Evolutionary conservation across 1,140 invertebrate species (phyloP), one percentile per base, ranked within the genome.

Genomic region (Cherax destructor): DNA sequence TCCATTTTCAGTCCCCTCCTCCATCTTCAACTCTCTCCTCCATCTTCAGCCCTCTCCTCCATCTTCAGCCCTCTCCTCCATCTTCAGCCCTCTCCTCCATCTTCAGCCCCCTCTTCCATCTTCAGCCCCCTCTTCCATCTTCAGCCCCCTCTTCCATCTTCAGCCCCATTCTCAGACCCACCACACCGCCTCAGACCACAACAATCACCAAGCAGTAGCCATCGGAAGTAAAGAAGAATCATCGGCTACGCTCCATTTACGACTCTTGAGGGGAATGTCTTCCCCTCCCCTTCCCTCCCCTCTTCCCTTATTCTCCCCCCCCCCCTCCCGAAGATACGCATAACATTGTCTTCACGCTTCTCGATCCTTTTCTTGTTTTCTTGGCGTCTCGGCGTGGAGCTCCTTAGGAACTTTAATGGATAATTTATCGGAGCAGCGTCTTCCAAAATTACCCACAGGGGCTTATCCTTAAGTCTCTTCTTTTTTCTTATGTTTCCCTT

Each of bases 141-240:
- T 56, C n/a, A 41, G 30, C 21, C 16, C 47, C 41, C 61, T 72
- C 41, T 18, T 41, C 21, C 81, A 16, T 9, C 16, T 30, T 30
- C 13, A 41, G 21, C 5, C 41, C 69, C 61, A 50, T 18, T 30
- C 79, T 24, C 49, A 11, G 5, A n/a, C 79, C 41, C 50, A n/a
- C 79, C 24, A 7, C 50, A 5, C 77, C 21, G 18, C 77, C 24
- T 30, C 80, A 69, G n/a, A 21, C 81, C 81, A 83, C 81, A 83
- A 83, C 52, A 83, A 83, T n/a, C 69, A 83, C 47, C 59, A 83
- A 69, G 52, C 11, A 47, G 18, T 30, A 65, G 7, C 81, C 81
- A 83, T 83, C 81, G 61, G 81, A 83, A 69, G 81, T 83, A 6
- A 65, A 61, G 24, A 41, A 83, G 61, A 83, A 69, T 30, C 69